A percentile compares a stretch with the other conserved stretches of the same genome.
These are phyloP conservation scores for Carassius gibelio DNA, from an alignment of 2,113 vertebrate species.

Conservation along the genomic window DNA sequence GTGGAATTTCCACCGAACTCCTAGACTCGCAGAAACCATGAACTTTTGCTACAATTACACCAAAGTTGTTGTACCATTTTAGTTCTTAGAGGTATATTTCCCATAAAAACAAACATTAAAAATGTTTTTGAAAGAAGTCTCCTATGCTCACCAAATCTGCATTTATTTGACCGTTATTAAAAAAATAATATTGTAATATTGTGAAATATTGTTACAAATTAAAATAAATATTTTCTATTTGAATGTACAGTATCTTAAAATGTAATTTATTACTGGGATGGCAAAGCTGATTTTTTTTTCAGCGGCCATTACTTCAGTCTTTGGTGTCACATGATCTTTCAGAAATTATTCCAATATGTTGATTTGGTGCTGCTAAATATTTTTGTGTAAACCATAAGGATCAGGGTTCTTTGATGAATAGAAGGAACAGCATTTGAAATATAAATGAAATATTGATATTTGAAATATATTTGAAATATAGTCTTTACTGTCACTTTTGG, in stretches of 20 bases:
- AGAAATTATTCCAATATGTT: neutral
- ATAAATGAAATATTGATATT: no score
- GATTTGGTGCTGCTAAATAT: neutral
- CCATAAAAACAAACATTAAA: neutral
- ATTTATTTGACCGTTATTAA: no score
- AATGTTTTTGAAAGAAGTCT: no score
- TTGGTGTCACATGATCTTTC: no score
- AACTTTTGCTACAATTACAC: neutral
- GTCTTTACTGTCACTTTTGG: neutral
- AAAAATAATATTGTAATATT: no score
- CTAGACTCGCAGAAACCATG: neutral
- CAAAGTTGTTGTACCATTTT: neutral
- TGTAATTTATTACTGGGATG: neutral
- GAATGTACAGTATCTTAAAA: no score
- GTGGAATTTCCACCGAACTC: neutral
- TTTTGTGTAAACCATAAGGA: no score
- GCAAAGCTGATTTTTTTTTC: neutral
- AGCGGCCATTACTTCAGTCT: neutral
- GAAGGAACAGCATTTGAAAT: neutral
- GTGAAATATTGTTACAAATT: neutral
- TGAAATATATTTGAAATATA: no score
- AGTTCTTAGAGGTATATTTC: neutral
- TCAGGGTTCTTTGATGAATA: no score
- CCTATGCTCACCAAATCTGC: no score
- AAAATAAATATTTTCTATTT: no score